Percentiles rank a stretch among this genome's conserved stretches.
Conservation (phyloP, 2,888 invertebrate genomes). For the Dione vanillae region DNA sequence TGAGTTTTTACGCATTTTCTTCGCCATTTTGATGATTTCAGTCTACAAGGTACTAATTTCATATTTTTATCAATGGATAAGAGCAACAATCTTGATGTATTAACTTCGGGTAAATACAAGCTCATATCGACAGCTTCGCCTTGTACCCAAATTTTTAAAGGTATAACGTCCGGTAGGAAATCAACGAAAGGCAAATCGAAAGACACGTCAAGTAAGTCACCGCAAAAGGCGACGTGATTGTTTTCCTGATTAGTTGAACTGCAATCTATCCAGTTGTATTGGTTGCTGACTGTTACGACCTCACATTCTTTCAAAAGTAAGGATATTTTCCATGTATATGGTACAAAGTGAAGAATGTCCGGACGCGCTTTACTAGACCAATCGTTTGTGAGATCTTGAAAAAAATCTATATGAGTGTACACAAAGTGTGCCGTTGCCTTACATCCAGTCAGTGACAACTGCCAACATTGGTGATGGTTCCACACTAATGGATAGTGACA, state of each 20-base stretch:
- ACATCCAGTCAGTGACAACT: slow-evolving; percentile 94
- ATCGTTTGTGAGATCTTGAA: slow-evolving; percentile 97
- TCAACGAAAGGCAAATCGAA: slow-evolving; percentile 97
- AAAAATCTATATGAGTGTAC: slow-evolving; percentile 97
- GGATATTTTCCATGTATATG: slow-evolving; percentile 97
- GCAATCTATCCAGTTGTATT: slow-evolving; percentile 99
- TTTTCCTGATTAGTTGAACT: slow-evolving; percentile 98
- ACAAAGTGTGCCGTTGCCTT: slow-evolving; percentile 97
- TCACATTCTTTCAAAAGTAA: slow-evolving; percentile 97
- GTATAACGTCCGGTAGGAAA: slow-evolving; percentile 95
- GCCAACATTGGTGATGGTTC: slow-evolving; percentile 99
- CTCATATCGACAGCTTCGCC: slow-evolving; percentile 97
- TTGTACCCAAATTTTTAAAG: slow-evolving; percentile 96
- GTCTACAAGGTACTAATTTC: slow-evolving; percentile 88
- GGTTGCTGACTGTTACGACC: slow-evolving; percentile 95
- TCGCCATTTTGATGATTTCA: slow-evolving; percentile 89
- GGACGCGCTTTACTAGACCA: slow-evolving; percentile 98
- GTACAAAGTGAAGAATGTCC: slow-evolving; percentile 97
- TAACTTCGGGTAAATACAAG: slow-evolving; percentile 95
- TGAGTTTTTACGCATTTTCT: slow-evolving; percentile 88
- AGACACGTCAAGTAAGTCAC: slow-evolving; percentile 95
- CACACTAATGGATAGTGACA: slow-evolving; percentile 96
- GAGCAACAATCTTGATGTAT: slow-evolving; percentile 92
- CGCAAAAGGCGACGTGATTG: slow-evolving; percentile 96
- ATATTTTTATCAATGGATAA: slow-evolving; percentile 94